These are phyloP conservation scores for Paedocypris micromegethes DNA, from an alignment of 2,797 vertebrate species.

Conservation along the genomic window DNA sequence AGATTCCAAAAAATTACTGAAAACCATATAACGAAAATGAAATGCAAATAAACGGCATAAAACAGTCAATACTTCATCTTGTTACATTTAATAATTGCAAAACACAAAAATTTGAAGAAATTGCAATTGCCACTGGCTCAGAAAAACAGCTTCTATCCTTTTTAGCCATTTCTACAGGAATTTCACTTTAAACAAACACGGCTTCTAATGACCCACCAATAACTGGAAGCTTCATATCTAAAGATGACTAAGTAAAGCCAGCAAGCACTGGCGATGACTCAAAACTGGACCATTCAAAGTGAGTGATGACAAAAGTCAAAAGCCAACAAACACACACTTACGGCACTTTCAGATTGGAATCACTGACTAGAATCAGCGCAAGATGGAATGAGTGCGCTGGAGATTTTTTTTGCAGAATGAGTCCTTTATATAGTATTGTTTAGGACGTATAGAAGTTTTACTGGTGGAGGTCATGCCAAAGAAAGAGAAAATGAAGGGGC, in stretches of 20 bases:
- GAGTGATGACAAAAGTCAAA: not conserved
- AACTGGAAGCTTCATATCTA: not conserved
- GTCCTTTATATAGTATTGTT: not conserved
- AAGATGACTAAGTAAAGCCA: not conserved
- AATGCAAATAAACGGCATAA: no score
- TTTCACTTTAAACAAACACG: no score
- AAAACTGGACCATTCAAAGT: not conserved
- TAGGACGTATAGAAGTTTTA: not conserved
- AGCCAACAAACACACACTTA: not conserved
- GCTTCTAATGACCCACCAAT: conserved; percentile 4
- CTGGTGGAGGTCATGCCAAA: conserved; percentile 18
- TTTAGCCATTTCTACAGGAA: no score
- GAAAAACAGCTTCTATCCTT: no score
- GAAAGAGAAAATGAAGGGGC: conserved; percentile 10
- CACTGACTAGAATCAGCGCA: not conserved
- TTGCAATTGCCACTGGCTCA: no score
- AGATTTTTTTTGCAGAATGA: not conserved
- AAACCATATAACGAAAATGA: no score
- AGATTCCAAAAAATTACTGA: no score
- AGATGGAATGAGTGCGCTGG: not conserved
- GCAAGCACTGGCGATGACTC: not conserved
- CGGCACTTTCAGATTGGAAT: not conserved
- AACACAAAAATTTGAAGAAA: no score
- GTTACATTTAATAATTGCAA: no score
- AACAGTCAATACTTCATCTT: no score